Base-by-base conservation (phyloP, 2,888 invertebrate genomes). In the Dolichomitus sp. region DNA sequence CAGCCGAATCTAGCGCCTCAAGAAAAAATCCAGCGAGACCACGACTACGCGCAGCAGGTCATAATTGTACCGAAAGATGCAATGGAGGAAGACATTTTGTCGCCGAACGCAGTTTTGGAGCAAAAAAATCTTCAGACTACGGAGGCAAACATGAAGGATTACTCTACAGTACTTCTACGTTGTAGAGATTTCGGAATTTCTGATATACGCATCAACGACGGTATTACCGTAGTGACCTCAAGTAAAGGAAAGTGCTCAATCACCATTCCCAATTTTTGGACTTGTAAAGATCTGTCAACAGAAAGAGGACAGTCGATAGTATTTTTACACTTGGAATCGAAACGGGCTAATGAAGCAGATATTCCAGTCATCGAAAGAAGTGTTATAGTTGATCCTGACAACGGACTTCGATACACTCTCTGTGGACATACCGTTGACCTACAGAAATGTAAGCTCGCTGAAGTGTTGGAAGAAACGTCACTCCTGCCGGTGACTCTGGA, bases 261-360 rank as follows among this genome's bases (percentile, higher is more conserved):
- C 50, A 50, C 50, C 50, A 19, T 50, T 50, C 50, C 50, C 17
- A 50, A 50, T 19, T 50, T 50, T 50, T 50, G 50, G 50, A 7
- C 17, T 9, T 50, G 50, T 17, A 50, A 50, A 50, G 50, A 50
- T 17, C 50, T 50, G 19, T 50, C 4, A 9, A 50, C 50, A 50
- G 45, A 61, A 59, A 72, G 45, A 61, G 50, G 68, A 9, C 68
- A 33, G 30, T 45, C 33, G n/a, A 68, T 52, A 12, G 33, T 52
- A 50, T 68, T 68, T 17, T 68, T 33, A 27, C 68, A 50, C 50
- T 33, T 42, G 11, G 42, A 23, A 23, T 42, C 14, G 65, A 65
- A 65, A 42, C 40, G 23, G 19, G 50, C 1, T 17, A 50, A 50
- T 50, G 50, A 17, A 50, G 50, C 50, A 17, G 50, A 50, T 19